Evolutionary conservation across 2,888 invertebrate species (phyloP), one percentile per base, ranked within the genome.

Genomic region (Habrosyne pyritoides): DNA sequence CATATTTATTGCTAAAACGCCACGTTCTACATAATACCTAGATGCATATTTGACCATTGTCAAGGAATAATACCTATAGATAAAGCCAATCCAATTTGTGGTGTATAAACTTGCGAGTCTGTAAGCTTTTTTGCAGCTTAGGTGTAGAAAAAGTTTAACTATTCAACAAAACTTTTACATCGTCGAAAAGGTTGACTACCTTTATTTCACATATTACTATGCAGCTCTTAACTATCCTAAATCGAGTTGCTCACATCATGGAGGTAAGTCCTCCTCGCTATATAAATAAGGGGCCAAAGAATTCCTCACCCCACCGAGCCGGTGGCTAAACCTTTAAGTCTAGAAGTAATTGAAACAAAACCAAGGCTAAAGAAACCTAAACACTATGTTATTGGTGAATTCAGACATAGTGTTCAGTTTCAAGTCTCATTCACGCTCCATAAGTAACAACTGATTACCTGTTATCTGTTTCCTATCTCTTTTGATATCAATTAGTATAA

Each of bases 1-100:
- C 83, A 88, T 89, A 89, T 87, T 88, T 89, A 88, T 88, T 88
- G 82, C 86, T 84, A 81, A 86, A 85, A 84, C 86, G 84, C 83
- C 82, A 79, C 82, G 77, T 80, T 79, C 77, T 75, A 82, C 74
- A 79, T 75, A 72, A 73, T 69, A 67, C 69, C 63, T 70, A 72
- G 42, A 42, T 75, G 66, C 68, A 71, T 67, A 66, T 70, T 67
- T 59, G 64, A 63, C 60, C 42, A 42, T 42, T 42, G 42, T 42
- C 36, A 42, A 42, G 18, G 42, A 18, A 42, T 42, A 42, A 42
- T 42, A 42, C 18, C 24, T 24, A 7, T 7, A 18, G 42, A 42
- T 18, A 42, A 18, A 42, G 42, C 14, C 42, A 42, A 42, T 42
- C 18, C 42, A 42, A 42, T 42, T 18, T 42, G 42, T 42, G 1